Evolutionary conservation across 2,797 vertebrate genomes (phyloP).

Genomic region (Etheostoma perlongum): DNA sequence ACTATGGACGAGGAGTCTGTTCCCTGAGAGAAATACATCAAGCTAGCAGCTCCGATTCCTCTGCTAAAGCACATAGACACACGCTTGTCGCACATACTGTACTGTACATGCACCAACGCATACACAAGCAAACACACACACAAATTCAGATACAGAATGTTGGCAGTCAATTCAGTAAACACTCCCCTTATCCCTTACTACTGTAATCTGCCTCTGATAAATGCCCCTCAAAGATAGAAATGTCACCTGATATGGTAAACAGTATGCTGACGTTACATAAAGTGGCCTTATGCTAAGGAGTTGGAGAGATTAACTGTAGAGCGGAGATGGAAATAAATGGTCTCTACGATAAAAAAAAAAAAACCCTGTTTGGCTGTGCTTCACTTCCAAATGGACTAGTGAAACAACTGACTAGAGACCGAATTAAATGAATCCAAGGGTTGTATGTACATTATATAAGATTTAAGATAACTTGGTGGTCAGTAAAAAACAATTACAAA

Average conservation of each 20-base stretch:
- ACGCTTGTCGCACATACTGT: constrained; percentile 58
- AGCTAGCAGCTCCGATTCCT: constrained; percentile 65
- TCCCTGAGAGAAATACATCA: constrained; percentile 31
- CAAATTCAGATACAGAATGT: constrained; percentile 74
- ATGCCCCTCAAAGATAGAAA: constrained; percentile 86
- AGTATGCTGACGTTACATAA: constrained; percentile 81
- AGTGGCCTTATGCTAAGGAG: constrained; percentile 82
- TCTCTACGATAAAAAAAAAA: constrained; percentile 53
- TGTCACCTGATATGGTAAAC: constrained; percentile 87
- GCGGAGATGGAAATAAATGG: constrained; percentile 69
- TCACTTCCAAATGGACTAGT: constrained; percentile 36
- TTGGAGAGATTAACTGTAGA: constrained; percentile 78
- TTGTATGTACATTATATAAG: constrained; percentile 7
- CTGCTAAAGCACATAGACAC: constrained; percentile 57
- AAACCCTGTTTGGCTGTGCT: constrained; percentile 36
- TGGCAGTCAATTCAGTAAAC: constrained; percentile 87
- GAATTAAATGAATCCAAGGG: constrained; percentile 33
- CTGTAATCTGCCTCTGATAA: constrained; percentile 87
- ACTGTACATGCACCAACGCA: constrained; percentile 66
- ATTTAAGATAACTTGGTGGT: constrained; percentile 28
- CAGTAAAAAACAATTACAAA: constrained; percentile 23
- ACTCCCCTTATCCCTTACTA: constrained; percentile 83
- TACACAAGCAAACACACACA: constrained; percentile 69
- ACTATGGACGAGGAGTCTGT: constrained; percentile 48
- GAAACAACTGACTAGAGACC: constrained; percentile 6